These are phyloP conservation scores for Varroa destructor DNA, from an alignment of 1,140 invertebrate genomes.

Conservation along the genomic window DNA sequence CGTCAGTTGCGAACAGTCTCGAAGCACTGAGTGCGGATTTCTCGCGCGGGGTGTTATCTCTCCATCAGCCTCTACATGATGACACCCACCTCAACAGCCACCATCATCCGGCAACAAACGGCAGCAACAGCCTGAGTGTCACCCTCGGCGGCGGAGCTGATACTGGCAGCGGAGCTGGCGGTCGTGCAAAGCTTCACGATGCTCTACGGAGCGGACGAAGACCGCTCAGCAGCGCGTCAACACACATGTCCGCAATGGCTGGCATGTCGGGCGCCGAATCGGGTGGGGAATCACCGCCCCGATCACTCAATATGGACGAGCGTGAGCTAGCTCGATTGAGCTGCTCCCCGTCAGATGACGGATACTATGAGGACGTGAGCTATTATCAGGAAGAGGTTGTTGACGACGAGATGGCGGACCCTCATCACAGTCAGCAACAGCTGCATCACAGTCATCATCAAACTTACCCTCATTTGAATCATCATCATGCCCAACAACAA, in stretches of 20 bases:
- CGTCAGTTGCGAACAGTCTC: slow-evolving; percentile 18
- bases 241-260: no score
- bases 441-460: background rate
- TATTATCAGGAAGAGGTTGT: slow-evolving; percentile 25
- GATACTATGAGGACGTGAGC: slow-evolving; percentile 8
- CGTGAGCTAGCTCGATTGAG: slow-evolving; percentile 18
- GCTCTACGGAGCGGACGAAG: no score
- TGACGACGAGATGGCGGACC: slow-evolving; percentile 5
- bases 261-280: background rate
- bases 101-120: no score
- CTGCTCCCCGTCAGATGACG: slow-evolving; percentile 22
- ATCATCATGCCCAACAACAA: background rate
- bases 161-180: no score
- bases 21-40: background rate
- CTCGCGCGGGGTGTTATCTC: slow-evolving; percentile 15
- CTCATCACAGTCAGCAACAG: background rate
- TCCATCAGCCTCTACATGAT: background rate
- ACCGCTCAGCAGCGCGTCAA: no score
- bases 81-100: no score
- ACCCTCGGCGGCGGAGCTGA: no score
- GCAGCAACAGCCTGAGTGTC: no score
- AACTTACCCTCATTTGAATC: no score
- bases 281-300: background rate
- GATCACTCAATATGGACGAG: slow-evolving; percentile 10
- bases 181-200: no score